Percentiles rank a stretch among this genome's conserved stretches.
phyloP scores from a whole-genome alignment of 2,797 vertebrate species.

The Neosilurus hyrtlii region DNA sequence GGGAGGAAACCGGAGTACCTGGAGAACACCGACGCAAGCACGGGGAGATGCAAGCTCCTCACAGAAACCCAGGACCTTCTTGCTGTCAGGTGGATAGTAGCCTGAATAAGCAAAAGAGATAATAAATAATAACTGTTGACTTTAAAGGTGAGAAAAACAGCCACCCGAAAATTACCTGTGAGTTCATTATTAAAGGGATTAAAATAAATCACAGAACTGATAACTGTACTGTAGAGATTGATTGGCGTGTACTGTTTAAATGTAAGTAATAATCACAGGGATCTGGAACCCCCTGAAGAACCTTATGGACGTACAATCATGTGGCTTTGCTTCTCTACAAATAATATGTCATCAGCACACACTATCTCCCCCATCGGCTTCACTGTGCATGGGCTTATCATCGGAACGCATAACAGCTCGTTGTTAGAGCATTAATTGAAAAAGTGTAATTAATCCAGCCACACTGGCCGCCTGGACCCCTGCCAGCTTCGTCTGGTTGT shows the following conservation, averaged over 20 bases:
- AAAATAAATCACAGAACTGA: conserved; percentile 13
- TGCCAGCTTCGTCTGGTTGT: conserved; percentile 62
- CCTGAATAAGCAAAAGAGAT: too few relatives aligned
- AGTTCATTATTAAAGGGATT: conserved; percentile 17
- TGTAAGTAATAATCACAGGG: conserved; percentile 19
- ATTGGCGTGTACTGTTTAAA: conserved; percentile 21
- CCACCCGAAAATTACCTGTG: neutral
- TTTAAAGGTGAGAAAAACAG: neutral
- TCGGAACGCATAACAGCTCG: conserved; percentile 75
- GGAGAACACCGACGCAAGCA: too few relatives aligned
- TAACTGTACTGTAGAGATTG: neutral
- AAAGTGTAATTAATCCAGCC: conserved; percentile 82
- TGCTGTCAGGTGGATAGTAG: too few relatives aligned
- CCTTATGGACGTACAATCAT: conserved; percentile 19
- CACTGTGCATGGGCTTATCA: conserved; percentile 70
- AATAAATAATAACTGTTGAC: too few relatives aligned
- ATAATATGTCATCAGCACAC: conserved; percentile 51
- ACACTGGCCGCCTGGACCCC: conserved; percentile 73
- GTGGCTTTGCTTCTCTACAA: conserved; percentile 40
- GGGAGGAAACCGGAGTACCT: too few relatives aligned
- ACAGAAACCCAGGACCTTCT: too few relatives aligned
- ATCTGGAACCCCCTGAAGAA: conserved; percentile 18
- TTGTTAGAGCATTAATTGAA: conserved; percentile 83
- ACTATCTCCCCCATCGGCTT: conserved; percentile 64
- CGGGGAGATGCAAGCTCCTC: too few relatives aligned